A percentile compares a stretch with the other conserved stretches of the same genome.
These are phyloP conservation scores for Gracilinanus agilis DNA, from an alignment of 2,113 vertebrate species.

Conservation along the genomic window DNA sequence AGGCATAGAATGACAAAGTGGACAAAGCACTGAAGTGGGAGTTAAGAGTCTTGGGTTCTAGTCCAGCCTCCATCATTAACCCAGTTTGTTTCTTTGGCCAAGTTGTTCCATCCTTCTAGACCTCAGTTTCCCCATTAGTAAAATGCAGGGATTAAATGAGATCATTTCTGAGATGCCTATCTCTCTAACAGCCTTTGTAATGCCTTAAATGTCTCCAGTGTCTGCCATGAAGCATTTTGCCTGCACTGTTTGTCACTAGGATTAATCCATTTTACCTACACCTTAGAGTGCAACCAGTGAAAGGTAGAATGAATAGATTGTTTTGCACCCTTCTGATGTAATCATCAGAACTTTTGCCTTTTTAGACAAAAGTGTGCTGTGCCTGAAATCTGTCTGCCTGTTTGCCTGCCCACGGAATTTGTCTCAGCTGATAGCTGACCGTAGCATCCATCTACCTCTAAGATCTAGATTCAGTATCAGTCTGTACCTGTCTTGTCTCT, in stretches of 20 bases:
- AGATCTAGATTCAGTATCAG: conserved; percentile 75
- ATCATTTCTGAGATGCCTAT: conserved; percentile 61
- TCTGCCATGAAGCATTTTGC: conserved; percentile 64
- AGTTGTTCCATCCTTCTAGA: not conserved
- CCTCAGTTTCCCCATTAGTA: conserved; percentile 74
- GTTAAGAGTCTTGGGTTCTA: conserved; percentile 35
- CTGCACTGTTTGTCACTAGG: conserved; percentile 77
- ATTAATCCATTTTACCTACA: conserved; percentile 81
- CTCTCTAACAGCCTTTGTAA: conserved; percentile 62
- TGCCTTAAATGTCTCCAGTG: conserved; percentile 79
- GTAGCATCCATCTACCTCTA: conserved; percentile 70
- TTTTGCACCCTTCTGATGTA: conserved; percentile 76
- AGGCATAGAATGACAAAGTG: not conserved
- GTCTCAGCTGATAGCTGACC: conserved; percentile 74
- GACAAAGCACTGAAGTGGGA: conserved; percentile 3
- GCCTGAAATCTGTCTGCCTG: conserved; percentile 74
- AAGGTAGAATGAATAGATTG: conserved; percentile 74
- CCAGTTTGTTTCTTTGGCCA: conserved; percentile 43
- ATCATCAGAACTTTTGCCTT: conserved; percentile 78
- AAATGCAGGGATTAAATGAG: conserved; percentile 46
- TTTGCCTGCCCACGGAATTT: conserved; percentile 77
- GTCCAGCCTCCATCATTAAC: not conserved
- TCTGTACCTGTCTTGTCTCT: conserved; percentile 77
- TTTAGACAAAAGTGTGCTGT: conserved; percentile 60
- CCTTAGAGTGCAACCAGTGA: conserved; percentile 74